Percentiles rank a stretch among this genome's conserved stretches.
These are phyloP conservation scores for Pseudanteris insignis DNA, from an alignment of 2,888 invertebrate genomes.

Conservation along the genomic window DNA sequence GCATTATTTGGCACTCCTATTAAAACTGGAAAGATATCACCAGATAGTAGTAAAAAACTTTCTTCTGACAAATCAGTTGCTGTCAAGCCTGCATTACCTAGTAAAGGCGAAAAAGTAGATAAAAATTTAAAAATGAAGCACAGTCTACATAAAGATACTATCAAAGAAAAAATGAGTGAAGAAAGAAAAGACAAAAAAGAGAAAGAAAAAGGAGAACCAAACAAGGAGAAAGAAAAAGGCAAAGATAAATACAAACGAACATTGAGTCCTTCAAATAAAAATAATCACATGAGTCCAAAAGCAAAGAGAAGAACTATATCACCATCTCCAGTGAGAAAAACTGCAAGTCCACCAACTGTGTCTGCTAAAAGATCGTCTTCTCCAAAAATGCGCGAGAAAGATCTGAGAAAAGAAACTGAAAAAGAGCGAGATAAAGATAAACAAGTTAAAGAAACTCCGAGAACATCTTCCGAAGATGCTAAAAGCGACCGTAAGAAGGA, in stretches of 20 bases:
- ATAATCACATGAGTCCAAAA: conserved; percentile 56
- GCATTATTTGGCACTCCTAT: conserved; percentile 86
- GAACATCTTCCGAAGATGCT: conserved; percentile 68
- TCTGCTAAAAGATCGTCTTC: conserved; percentile 53
- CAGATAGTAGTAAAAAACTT: conserved; percentile 71
- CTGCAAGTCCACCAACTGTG: conserved; percentile 56
- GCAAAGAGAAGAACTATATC: conserved; percentile 57
- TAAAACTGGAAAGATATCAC: conserved; percentile 77
- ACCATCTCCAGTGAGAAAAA: conserved; percentile 60
- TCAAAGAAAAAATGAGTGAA: conserved; percentile 66
- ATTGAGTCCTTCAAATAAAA: conserved; percentile 63
- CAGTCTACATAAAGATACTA: conserved; percentile 70
- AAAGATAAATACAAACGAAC: conserved; percentile 68
- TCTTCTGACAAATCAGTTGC: conserved; percentile 60
- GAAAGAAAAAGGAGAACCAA: conserved; percentile 67
- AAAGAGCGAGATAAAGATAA: conserved; percentile 67
- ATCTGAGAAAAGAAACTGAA: conserved; percentile 59
- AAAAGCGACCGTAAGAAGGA: conserved; percentile 68
- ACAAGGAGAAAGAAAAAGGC: conserved; percentile 65
- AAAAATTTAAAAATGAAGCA: conserved; percentile 67
- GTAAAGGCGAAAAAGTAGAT: conserved; percentile 70
- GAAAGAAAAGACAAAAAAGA: conserved; percentile 68
- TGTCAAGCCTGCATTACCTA: conserved; percentile 62
- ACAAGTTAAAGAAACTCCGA: conserved; percentile 64
- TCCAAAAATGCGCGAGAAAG: conserved; percentile 62